Evolutionary conservation across 2,113 vertebrate genomes (phyloP), one percentile per base, ranked within the genome.

Genomic region (Nanger granti): DNA sequence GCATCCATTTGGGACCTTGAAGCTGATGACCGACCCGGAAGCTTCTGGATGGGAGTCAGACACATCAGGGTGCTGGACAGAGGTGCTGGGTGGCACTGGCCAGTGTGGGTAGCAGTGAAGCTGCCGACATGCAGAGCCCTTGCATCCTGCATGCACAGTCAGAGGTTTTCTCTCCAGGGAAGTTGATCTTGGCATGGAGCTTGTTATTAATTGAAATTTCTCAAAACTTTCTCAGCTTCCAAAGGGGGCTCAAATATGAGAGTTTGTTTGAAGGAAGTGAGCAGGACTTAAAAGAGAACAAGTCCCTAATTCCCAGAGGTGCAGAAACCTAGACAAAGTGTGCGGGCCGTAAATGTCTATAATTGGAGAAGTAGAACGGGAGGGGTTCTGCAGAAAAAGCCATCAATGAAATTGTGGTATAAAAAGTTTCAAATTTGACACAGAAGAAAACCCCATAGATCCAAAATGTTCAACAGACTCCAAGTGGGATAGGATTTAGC

Each of bases 111-210:
- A 60, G 85, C 79, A 66, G 10, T 52, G 62, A 34, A 26, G 22
- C 7, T 52, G 52, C 22, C 0, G 9, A 14, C 3, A n/a, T 31
- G 37, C 41, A 47, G 37, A 54, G 17, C 31, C n/a, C 64, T 28
- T 24, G 28, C 1, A 1, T 49, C 28, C 28, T 49, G 44, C 0
- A 5, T 22, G 6, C 44, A 13, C 17, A 18, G 11, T 37, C 31
- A 28, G 26, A 80, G 18, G 0, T 34, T 44, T n/a, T 52, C 37
- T 87, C 49, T 29, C 83, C 15, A 24, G 20, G 28, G 66, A 80
- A 18, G 34, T 41, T 49, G 29, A 88, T 4, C 20, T 62, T 59
- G 41, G 13, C 62, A 8, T 76, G 37, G 52, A 93, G 54, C 9
- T 54, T 55, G 22, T 87, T 60, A 85, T 8, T n/a, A 89, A 54